Percentiles rank a stretch among this genome's conserved stretches.
phyloP scores from a whole-genome alignment of 2,888 invertebrate genomes.

The Volucella inflata region DNA sequence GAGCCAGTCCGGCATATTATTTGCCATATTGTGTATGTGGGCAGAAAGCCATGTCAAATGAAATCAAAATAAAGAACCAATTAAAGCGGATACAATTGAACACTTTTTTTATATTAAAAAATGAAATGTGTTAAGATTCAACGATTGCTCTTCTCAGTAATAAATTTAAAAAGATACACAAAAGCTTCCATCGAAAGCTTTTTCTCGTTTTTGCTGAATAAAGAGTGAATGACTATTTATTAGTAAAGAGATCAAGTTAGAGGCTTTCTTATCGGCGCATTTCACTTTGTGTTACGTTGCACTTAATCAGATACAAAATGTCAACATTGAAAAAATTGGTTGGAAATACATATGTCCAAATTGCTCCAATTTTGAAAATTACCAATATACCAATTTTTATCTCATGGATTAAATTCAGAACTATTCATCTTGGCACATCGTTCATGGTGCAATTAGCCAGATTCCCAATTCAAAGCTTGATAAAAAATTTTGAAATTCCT shows the following conservation, averaged over 20 bases:
- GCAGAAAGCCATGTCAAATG: not conserved
- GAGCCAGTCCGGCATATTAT: too few relatives aligned
- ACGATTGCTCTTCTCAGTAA: not conserved
- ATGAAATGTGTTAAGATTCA: not conserved
- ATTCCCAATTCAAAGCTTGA: not conserved
- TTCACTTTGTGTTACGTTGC: not conserved
- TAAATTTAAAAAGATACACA: not conserved
- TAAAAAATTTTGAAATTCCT: slow-evolving; percentile 6
- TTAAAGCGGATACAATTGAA: not conserved
- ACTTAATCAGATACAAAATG: not conserved
- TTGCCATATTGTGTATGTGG: too few relatives aligned
- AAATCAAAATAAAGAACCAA: not conserved
- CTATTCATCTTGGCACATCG: not conserved
- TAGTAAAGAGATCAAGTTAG: not conserved
- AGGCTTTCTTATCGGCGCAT: slow-evolving; percentile 44
- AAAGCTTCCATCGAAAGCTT: not conserved
- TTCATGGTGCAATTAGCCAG: not conserved
- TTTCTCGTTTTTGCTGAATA: slow-evolving; percentile 29
- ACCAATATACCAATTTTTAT: too few relatives aligned
- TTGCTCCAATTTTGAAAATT: too few relatives aligned
- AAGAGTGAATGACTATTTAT: slow-evolving; percentile 34
- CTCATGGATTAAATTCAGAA: not conserved
- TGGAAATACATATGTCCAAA: too few relatives aligned
- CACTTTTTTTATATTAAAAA: not conserved
- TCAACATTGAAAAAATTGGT: too few relatives aligned